A percentile compares a stretch with the other conserved stretches of the same genome.
phyloP scores from a whole-genome alignment of 2,113 vertebrate genomes.

The Anhinga rufa region DNA sequence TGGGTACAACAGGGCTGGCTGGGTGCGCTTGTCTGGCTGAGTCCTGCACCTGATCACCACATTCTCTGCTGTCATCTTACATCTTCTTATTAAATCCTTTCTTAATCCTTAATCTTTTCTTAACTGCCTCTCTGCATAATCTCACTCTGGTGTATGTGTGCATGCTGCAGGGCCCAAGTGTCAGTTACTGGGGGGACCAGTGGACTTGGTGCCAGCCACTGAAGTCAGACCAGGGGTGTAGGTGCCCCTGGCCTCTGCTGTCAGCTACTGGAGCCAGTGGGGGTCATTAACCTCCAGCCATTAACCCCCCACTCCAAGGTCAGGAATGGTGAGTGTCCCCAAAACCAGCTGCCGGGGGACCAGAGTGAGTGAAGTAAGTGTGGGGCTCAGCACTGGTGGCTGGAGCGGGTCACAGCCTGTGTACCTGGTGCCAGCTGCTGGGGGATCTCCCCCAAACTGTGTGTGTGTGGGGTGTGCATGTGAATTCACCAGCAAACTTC shows the following conservation, averaged over 20 bases:
- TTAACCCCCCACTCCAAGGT: no score
- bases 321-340: not conserved
- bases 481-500: no score
- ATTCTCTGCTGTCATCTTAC: not conserved
- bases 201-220: not conserved
- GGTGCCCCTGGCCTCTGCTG: not conserved
- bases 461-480: rapidly evolving
- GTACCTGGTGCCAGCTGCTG: not conserved
- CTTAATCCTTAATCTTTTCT: not conserved
- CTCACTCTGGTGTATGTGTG: no score
- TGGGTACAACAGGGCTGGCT: not conserved
- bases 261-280: not conserved
- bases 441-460: not conserved
- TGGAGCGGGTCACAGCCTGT: not conserved
- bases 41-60: not conserved
- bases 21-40: not conserved
- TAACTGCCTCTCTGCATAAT: not conserved
- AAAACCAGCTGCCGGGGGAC: not conserved
- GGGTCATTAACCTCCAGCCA: not conserved
- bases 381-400: not conserved
- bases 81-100: not conserved
- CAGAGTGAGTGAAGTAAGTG: not conserved
- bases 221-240: not conserved
- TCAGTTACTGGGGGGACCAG: not conserved
- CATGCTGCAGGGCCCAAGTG: not conserved